Percentiles rank a stretch among this genome's conserved stretches.
These are phyloP conservation scores for Prochilodus magdalenae DNA, from an alignment of 2,113 vertebrate species.

Conservation along the genomic window DNA sequence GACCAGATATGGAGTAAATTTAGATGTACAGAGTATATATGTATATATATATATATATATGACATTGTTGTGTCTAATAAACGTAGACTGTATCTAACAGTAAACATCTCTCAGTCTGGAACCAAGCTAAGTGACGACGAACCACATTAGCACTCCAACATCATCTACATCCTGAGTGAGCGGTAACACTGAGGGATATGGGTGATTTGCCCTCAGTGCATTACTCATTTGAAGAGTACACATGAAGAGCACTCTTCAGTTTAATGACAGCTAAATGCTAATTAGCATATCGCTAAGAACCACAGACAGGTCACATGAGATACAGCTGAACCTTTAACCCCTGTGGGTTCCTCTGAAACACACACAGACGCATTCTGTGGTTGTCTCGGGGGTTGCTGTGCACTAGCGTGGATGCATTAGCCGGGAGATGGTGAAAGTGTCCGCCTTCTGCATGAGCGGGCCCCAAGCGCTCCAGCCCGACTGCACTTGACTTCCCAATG, in stretches of 20 bases:
- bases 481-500: conserved; percentile 75
- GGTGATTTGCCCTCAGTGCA: not conserved
- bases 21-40: no score
- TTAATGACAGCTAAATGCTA: not conserved
- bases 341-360: not conserved
- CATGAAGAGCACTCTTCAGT: not conserved
- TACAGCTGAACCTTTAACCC: not conserved
- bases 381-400: conserved; percentile 36
- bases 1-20: no score
- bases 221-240: not conserved
- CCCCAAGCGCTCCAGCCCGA: conserved; percentile 65
- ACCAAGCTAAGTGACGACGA: no score
- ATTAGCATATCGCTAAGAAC: not conserved
- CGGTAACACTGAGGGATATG: not conserved
- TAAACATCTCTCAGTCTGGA: no score
- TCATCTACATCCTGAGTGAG: not conserved
- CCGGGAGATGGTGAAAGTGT: conserved; percentile 53
- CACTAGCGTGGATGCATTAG: conserved; percentile 42
- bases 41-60: no score
- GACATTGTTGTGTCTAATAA: no score
- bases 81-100: no score
- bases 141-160: not conserved
- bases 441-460: conserved; percentile 71
- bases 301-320: conserved; percentile 4
- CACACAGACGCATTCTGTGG: conserved; percentile 48